Evolutionary conservation across 2,113 vertebrate species (phyloP), one percentile per base, ranked within the genome.

Genomic region (Egretta garzetta): DNA sequence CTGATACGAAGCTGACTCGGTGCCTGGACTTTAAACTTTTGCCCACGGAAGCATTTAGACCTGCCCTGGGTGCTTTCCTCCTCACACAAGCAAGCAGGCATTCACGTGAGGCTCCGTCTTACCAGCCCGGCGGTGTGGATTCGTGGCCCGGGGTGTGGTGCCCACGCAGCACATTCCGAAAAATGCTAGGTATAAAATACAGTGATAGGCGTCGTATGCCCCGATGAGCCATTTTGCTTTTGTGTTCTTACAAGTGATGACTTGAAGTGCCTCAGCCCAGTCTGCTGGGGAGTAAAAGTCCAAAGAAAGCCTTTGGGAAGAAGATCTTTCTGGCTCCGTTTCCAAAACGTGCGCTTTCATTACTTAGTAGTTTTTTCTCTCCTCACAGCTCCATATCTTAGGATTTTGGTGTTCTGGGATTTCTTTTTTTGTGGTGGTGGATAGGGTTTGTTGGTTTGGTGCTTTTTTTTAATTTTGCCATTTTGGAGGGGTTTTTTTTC

Each of bases 401-500:
- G 64, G 58, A n/a, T 88, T 90, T 94, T 82, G 71, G 72, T 82
- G 37, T 32, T 80, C 63, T 28, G 71, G 77, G 82, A 83, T 94
- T 97, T 86, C 50, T 88, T 90, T 92, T 66, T 67, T 66, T 27
- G 3, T 20, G 71, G 28, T n/a, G 19, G 47, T 56, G 32, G 75
- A 15, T 62, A 55, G 70, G 58, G 41, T 43, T 41, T 41, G 39
- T 75, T 19, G 9, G 45, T 47, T 47, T 47, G 19, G 7, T 47
- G 35, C 76, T 27, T 27, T 35, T 87, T 81, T 68, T 95, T 75
- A 68, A 68, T 97, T 93, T 96, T 93, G 80, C 89, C 35, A 18
- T 97, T 96, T 88, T 96, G 96, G 97, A 97, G 79, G 53, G 49
- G 2, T 83, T 96, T 96, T 92, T 95, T 95, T 93, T 95, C 96